Base-by-base conservation (phyloP, 2,113 vertebrate genomes). In the Leptodactylus fuscus region DNA sequence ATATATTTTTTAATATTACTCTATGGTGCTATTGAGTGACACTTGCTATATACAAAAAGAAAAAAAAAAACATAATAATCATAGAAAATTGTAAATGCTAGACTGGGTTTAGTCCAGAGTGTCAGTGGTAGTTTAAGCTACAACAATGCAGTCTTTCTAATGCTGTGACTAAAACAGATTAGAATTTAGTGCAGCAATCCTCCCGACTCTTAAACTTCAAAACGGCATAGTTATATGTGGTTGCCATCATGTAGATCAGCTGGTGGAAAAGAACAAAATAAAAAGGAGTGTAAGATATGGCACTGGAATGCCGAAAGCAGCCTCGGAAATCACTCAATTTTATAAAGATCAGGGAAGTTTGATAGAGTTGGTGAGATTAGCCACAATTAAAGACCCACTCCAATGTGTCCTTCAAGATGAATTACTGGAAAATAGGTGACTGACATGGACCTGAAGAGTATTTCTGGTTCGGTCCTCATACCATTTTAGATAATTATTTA, bases 191-290 rank as follows among this genome's bases (percentile, higher is more conserved):
- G 97, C 98, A 99, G 97, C 97, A 99, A 94, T 98, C 97, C 97
- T 99, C 97, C 96, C 96, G 97, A 98, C 97, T 98, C 96, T 99
- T 98, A 98, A 99, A 98, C 98, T 98, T 99, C 97, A 99, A 97
- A 96, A 99, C 97, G 87, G 97, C 97, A 98, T 96, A 99, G 96
- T 99, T 99, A 99, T 99, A 99, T 95, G 98, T 99, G 90, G 98
- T 98, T 96, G 97, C 97, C 98, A 99, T 99, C 98, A 99, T 99
- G 98, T 98, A 99, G 97, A 99, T 98, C 95, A 99, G 97, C 98
- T 99, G 98, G 97, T 96, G 97, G 94, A 97, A 98, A 94, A 98
- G 95, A 97, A 97, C 96, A 98, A 93, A 97, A 95, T 90, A 92
- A 94, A 96, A 93, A 96, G 94, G 91, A 94, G 87, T 87, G 92